Conservation (phyloP, 1,140 invertebrate genomes). For the Centruroides sculpturatus region DNA sequence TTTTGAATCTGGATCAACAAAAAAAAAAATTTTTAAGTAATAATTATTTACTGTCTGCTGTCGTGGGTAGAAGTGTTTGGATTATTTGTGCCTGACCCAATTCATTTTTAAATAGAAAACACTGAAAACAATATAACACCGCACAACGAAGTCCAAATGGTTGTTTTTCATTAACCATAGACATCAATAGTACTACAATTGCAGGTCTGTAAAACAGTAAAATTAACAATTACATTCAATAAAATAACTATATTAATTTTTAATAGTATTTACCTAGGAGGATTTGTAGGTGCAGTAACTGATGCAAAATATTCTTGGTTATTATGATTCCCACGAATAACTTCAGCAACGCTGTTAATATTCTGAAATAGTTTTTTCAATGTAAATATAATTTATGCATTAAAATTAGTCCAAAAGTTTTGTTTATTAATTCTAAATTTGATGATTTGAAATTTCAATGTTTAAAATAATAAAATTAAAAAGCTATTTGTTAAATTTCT, state of each 20-base stretch:
- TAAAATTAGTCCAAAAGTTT: too few species aligned
- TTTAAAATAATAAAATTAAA: too few species aligned
- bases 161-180: conserved; percentile 98
- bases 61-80: conserved; percentile 75
- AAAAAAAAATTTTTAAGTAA: not conserved
- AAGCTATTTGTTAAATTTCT: too few species aligned
- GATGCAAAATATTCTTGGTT: conserved; percentile 88
- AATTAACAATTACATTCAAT: not conserved
- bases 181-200: conserved; percentile 88
- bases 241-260: not conserved
- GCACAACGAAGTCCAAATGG: conserved; percentile 79
- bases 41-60: conserved; percentile 44
- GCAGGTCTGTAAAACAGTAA: conserved; percentile 48
- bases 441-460: too few species aligned
- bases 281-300: conserved; percentile 82
- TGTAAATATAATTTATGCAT: too few species aligned
- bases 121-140: conserved; percentile 94
- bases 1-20: not conserved
- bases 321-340: conserved; percentile 71
- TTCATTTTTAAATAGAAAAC: conserved; percentile 87
- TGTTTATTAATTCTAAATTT: too few species aligned
- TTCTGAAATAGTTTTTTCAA: conserved; percentile 34
- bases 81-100: conserved; percentile 73
- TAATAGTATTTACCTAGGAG: conserved; percentile 48
- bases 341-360: conserved; percentile 87